phyloP scores from a whole-genome alignment of 2,113 vertebrate species.

The Lepisosteus osseus region DNA sequence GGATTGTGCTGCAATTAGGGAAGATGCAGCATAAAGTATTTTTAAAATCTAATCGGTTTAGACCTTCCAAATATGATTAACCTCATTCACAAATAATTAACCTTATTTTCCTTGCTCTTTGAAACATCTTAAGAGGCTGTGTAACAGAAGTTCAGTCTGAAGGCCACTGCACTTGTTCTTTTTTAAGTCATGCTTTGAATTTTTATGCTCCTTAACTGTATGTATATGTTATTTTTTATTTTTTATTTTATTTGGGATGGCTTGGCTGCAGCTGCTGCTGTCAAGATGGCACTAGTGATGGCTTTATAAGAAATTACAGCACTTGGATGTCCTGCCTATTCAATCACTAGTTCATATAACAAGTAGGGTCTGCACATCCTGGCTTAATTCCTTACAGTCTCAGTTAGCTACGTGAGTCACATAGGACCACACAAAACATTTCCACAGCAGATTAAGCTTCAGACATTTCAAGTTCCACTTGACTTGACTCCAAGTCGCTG shows the following conservation, averaged over 20 bases:
- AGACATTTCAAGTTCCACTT: conserved; percentile 36
- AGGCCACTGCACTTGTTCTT: background rate
- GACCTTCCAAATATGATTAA: too few species aligned
- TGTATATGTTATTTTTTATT: conserved; percentile 14
- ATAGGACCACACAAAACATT: conserved; percentile 28
- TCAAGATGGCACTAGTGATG: conserved; percentile 1
- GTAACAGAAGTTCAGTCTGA: background rate
- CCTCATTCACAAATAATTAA: too few species aligned
- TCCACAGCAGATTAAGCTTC: conserved; percentile 42
- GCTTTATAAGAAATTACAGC: conserved; percentile 9
- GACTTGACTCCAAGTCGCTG: conserved; percentile 24
- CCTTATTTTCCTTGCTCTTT: too few species aligned
- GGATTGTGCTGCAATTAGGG: too few species aligned
- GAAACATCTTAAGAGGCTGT: background rate
- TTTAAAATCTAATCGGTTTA: too few species aligned
- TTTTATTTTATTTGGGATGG: conserved; percentile 21
- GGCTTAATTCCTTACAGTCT: background rate
- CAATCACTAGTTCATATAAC: background rate
- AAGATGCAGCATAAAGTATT: too few species aligned
- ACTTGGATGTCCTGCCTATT: background rate
- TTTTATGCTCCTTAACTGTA: background rate
- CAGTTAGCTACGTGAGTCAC: conserved; percentile 23
- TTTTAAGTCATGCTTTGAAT: background rate
- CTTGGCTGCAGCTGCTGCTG: conserved; percentile 26
- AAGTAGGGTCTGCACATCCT: background rate